These are phyloP conservation scores for Lagopus muta DNA, from an alignment of 2,113 vertebrate genomes.

Conservation along the genomic window DNA sequence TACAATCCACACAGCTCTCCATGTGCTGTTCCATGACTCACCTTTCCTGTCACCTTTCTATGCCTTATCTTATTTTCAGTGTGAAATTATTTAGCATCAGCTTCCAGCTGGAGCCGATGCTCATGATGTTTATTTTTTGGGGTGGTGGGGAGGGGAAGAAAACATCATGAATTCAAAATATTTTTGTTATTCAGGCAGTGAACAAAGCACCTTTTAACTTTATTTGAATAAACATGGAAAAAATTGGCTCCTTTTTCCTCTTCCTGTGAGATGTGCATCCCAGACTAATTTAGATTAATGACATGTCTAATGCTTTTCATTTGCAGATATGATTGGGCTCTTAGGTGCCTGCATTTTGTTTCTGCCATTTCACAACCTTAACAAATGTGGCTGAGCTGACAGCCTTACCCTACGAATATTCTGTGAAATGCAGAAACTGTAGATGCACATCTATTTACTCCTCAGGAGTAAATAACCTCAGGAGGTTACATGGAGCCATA, in stretches of 20 bases:
- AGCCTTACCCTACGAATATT: not conserved
- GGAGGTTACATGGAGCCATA: not conserved
- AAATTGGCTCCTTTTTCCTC: not conserved
- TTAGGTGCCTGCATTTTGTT: not conserved
- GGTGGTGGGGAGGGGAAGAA: not conserved
- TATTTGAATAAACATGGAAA: not conserved
- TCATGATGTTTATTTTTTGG: not conserved
- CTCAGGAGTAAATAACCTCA: too few species aligned
- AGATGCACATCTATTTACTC: not conserved
- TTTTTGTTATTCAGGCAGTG: rapidly evolving
- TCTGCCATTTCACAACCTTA: not conserved
- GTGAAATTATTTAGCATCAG: not conserved
- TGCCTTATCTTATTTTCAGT: not conserved
- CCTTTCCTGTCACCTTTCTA: conserved; percentile 16
- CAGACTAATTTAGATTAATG: not conserved
- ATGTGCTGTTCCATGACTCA: not conserved
- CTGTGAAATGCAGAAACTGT: not conserved
- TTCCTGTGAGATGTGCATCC: not conserved
- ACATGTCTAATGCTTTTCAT: not conserved
- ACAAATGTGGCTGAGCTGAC: not conserved
- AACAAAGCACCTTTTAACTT: not conserved
- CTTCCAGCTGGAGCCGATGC: not conserved
- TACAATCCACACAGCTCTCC: not conserved
- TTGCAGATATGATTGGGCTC: not conserved
- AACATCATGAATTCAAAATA: not conserved